A percentile compares a stretch with the other conserved stretches of the same genome.
Evolutionary conservation across 2,888 invertebrate genomes (phyloP).

Genomic region (Drosophila imparisetae): DNA sequence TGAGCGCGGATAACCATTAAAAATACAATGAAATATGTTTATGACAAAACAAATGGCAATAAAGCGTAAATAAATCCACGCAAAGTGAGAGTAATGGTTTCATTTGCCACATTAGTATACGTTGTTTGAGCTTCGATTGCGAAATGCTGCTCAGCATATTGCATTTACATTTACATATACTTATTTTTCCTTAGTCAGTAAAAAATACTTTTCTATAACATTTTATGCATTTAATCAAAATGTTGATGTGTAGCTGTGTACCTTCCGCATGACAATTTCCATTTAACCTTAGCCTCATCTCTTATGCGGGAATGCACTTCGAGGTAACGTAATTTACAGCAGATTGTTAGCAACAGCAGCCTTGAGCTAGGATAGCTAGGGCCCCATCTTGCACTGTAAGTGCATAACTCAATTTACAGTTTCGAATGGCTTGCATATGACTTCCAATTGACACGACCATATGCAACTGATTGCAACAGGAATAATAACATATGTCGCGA

Average conservation of each 20-base stretch:
- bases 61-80: conserved; percentile 61
- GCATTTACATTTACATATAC: not conserved
- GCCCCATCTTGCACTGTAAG: conserved; percentile 22
- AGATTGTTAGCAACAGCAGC: conserved; percentile 52
- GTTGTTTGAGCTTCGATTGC: conserved; percentile 9
- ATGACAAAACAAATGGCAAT: conserved; percentile 75
- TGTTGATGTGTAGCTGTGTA: not conserved
- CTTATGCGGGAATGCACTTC: conserved; percentile 21
- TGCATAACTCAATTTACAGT: conserved; percentile 74
- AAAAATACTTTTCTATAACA: not conserved
- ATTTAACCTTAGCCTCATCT: conserved; percentile 25
- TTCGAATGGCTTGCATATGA: conserved; percentile 36
- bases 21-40: conserved; percentile 66
- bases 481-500: conserved; percentile 42
- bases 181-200: not conserved
- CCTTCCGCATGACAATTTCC: conserved; percentile 22
- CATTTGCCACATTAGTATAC: conserved; percentile 3
- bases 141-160: conserved; percentile 1
- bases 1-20: conserved; percentile 55
- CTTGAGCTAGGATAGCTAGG: conserved; percentile 20
- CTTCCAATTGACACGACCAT: conserved; percentile 67
- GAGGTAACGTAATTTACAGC: conserved; percentile 44
- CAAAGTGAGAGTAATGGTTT: conserved; percentile 63
- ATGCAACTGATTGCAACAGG: conserved; percentile 46
- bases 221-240: not conserved